Percentiles rank a stretch among this genome's conserved stretches.
phyloP scores from a whole-genome alignment of 2,888 invertebrate genomes.

The Agrypnus murinus region DNA sequence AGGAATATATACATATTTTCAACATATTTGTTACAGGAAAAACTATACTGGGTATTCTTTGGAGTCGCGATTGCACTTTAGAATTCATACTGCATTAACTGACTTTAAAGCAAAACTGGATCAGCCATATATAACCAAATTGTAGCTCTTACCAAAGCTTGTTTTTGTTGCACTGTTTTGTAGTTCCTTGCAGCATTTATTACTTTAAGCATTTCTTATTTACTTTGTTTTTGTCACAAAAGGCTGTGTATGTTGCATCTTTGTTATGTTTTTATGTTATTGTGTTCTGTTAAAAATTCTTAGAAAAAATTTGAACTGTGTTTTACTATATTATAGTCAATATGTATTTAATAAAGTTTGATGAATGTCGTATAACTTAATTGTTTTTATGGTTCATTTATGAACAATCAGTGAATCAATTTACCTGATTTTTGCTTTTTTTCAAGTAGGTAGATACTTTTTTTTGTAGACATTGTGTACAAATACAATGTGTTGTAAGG shows the following conservation, averaged over 20 bases:
- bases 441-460: too few species aligned
- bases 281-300: constrained; percentile 25
- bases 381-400: too few species aligned
- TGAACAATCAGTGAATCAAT: too few species aligned
- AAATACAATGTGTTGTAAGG: too few species aligned
- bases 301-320: too few species aligned
- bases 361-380: too few species aligned
- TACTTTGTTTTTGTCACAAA: constrained; percentile 20
- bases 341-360: too few species aligned
- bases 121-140: constrained; percentile 37
- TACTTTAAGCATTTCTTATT: constrained; percentile 27
- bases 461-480: too few species aligned
- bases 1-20: too few species aligned
- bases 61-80: constrained; percentile 92
- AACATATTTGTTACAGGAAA: constrained; percentile 77
- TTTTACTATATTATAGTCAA: too few species aligned
- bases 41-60: constrained; percentile 91
- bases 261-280: constrained; percentile 4
- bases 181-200: constrained; percentile 42
- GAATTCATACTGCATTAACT: constrained; percentile 85
- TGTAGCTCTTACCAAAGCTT: constrained; percentile 25
- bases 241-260: constrained; percentile 49
- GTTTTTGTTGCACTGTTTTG: constrained; percentile 12
- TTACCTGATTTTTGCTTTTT: too few species aligned
- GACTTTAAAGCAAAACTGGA: constrained; percentile 69